phyloP scores from a whole-genome alignment of 2,797 vertebrate genomes.

The Synaphobranchus kaupii region DNA sequence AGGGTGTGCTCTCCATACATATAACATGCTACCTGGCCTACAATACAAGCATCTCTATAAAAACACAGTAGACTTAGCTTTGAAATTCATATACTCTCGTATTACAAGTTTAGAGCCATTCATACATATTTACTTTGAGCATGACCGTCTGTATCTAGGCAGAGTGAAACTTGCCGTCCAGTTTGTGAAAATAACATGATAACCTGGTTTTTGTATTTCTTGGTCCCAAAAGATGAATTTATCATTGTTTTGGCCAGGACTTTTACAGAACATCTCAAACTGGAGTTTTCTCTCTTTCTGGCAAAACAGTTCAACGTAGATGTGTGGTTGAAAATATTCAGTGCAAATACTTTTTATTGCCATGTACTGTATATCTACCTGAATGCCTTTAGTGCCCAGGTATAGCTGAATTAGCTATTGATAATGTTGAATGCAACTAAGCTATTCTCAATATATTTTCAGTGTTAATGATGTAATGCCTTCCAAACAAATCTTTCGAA shows the following conservation, averaged over 20 bases:
- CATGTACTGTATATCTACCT: background rate
- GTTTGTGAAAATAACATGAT: background rate
- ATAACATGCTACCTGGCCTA: background rate
- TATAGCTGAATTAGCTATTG: background rate
- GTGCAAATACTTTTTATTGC: background rate
- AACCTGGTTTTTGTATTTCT: background rate
- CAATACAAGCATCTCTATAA: background rate
- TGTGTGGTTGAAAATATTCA: background rate
- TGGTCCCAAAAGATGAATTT: background rate
- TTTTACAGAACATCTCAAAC: background rate
- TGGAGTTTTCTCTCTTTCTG: background rate
- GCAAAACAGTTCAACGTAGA: background rate
- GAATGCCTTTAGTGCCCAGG: background rate
- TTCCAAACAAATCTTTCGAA: constrained; percentile 1
- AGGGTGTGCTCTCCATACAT: background rate
- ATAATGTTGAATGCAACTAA: background rate
- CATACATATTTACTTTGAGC: background rate
- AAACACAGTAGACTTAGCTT: background rate
- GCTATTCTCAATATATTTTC: background rate
- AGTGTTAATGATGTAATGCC: constrained; percentile 1
- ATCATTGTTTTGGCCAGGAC: background rate
- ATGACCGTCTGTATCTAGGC: background rate
- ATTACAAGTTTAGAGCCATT: background rate
- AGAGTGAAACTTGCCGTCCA: background rate
- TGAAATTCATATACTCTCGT: background rate